A percentile compares a stretch with the other conserved stretches of the same genome.
Evolutionary conservation across 2,888 invertebrate genomes (phyloP).

Genomic region (Clanis bilineata): DNA sequence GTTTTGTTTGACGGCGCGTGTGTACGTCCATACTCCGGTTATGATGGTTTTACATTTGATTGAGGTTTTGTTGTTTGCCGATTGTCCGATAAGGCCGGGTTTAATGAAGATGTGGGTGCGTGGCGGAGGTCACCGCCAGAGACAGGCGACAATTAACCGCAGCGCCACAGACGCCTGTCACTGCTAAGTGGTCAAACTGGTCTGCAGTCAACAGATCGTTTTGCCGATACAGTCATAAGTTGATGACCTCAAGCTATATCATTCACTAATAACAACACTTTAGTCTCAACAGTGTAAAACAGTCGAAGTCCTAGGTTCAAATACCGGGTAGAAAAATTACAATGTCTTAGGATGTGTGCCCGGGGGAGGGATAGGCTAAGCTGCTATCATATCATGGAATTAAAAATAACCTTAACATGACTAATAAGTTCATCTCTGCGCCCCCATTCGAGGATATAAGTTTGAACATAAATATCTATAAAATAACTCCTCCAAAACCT

Average conservation of each 20-base stretch:
- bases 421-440: too few relatives aligned
- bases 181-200: neutral
- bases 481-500: too few relatives aligned
- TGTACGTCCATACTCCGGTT: constrained; percentile 58
- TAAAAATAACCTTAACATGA: too few relatives aligned
- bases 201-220: neutral
- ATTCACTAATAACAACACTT: neutral
- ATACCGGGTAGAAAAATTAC: too few relatives aligned
- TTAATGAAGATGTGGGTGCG: constrained; percentile 78
- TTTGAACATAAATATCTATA: too few relatives aligned
- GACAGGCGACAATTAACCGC: neutral
- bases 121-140: neutral
- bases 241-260: neutral
- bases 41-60: constrained; percentile 80
- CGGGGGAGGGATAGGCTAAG: too few relatives aligned
- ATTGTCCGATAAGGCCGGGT: constrained; percentile 68
- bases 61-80: constrained; percentile 77
- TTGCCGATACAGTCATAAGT: neutral
- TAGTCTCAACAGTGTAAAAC: neutral
- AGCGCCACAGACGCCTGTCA: neutral
- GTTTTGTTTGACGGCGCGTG: constrained; percentile 48
- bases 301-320: neutral
- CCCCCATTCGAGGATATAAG: too few relatives aligned
- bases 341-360: too few relatives aligned
- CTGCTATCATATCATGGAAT: too few relatives aligned